Conservation (phyloP, 1,140 invertebrate species). For the Hypothenemus hampei region DNA sequence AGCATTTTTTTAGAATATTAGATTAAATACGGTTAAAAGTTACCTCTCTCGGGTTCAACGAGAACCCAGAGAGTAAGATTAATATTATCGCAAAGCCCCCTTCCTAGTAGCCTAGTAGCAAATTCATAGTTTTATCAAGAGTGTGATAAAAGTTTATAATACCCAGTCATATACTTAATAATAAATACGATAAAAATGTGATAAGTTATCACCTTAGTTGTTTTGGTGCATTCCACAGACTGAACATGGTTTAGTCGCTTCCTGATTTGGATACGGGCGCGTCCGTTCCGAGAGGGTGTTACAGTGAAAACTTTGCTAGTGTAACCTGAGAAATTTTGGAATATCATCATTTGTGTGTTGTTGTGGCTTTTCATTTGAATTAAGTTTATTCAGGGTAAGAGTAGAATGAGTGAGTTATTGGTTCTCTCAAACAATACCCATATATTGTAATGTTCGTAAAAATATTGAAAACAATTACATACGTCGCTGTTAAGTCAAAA, state of each 20-base stretch:
- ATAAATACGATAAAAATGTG: conserved; percentile 36
- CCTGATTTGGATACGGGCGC: conserved; percentile 5
- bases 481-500: not conserved
- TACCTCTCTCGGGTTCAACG: too few species aligned
- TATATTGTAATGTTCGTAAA: not conserved
- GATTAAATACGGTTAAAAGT: too few species aligned
- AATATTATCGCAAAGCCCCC: not conserved
- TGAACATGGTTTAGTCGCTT: conserved; percentile 25
- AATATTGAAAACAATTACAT: not conserved
- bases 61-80: too few species aligned
- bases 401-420: not conserved
- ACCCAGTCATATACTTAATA: conserved; percentile 33
- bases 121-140: conserved; percentile 36
- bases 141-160: conserved; percentile 36
- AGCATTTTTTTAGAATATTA: too few species aligned
- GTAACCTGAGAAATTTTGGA: not conserved
- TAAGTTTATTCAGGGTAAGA: too few species aligned
- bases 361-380: too few species aligned
- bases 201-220: conserved; percentile 39
- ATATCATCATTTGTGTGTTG: not conserved
- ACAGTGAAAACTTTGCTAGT: not conserved
- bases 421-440: not conserved
- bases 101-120: conserved; percentile 31
- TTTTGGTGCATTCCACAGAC: conserved; percentile 33
- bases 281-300: not conserved